Percentiles rank a stretch among this genome's conserved stretches.
Conservation (phyloP, 2,888 invertebrate species). For the Drosophila longiperda region DNA sequence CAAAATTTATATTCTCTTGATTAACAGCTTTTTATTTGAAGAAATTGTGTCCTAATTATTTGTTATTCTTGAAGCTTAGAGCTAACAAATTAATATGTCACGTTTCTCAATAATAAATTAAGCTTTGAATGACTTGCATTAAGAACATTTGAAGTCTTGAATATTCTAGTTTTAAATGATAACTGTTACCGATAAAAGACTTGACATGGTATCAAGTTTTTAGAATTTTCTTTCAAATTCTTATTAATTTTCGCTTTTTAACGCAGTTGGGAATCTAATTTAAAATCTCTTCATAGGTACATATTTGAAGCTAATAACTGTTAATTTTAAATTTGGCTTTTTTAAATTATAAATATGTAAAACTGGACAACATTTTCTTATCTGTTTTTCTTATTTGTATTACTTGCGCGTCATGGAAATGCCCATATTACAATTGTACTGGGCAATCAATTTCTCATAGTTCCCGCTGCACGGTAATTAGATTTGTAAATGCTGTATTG, state of each 20-base stretch:
- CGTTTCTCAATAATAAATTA: neutral
- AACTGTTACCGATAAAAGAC: neutral
- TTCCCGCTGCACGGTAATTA: constrained; percentile 15
- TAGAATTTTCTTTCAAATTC: neutral
- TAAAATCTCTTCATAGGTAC: neutral
- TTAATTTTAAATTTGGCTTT: neutral
- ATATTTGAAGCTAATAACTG: neutral
- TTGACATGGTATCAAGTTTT: neutral
- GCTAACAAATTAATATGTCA: neutral
- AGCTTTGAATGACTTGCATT: neutral
- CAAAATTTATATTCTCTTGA: neutral
- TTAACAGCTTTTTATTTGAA: neutral
- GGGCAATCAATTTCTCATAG: neutral
- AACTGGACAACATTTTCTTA: neutral
- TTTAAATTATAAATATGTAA: neutral
- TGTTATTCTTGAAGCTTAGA: too few species aligned
- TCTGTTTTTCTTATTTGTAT: neutral
- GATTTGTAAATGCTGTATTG: constrained; percentile 17
- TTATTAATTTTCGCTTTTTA: neutral
- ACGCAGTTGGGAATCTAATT: neutral
- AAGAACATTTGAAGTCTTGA: neutral
- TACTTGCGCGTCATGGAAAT: neutral
- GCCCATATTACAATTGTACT: neutral
- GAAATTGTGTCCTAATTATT: too few species aligned
- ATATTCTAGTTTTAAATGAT: neutral